These are phyloP conservation scores for Tapera naevia DNA, from an alignment of 2,797 vertebrate species.

Conservation along the genomic window DNA sequence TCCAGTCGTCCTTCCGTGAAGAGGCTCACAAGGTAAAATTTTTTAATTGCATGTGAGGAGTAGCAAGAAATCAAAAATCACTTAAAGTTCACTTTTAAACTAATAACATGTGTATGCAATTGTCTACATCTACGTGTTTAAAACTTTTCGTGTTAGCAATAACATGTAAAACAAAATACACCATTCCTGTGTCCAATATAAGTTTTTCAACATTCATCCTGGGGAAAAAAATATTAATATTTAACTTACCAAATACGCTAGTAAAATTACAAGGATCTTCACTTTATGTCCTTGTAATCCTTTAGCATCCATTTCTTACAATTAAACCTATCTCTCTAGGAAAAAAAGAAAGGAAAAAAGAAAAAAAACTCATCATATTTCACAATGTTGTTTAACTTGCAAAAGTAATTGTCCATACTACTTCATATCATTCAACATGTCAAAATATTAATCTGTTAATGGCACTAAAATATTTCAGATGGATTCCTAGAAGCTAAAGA, in stretches of 20 bases:
- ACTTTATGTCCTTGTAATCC: slow-evolving; percentile 37
- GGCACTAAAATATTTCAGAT: background rate
- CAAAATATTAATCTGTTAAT: background rate
- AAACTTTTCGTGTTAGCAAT: background rate
- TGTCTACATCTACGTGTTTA: background rate
- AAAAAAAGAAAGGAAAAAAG: background rate
- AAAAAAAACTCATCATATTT: background rate
- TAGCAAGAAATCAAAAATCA: background rate
- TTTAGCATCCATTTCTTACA: slow-evolving; percentile 65
- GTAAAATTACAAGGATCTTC: slow-evolving; percentile 53
- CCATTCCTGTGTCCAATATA: background rate
- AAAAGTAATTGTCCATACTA: background rate
- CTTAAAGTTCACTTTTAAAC: background rate
- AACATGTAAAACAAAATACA: background rate
- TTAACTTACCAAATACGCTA: slow-evolving; percentile 75
- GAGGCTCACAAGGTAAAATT: background rate
- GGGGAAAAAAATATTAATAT: background rate
- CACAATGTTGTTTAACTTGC: background rate
- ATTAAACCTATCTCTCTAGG: background rate
- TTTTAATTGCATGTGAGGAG: background rate
- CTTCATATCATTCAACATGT: background rate
- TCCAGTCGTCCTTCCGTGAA: background rate
- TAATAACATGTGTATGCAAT: background rate
- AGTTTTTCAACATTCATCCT: background rate
- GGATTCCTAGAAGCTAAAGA: background rate